These are phyloP conservation scores for Amyelois transitella DNA, from an alignment of 1,140 invertebrate species.

Conservation along the genomic window DNA sequence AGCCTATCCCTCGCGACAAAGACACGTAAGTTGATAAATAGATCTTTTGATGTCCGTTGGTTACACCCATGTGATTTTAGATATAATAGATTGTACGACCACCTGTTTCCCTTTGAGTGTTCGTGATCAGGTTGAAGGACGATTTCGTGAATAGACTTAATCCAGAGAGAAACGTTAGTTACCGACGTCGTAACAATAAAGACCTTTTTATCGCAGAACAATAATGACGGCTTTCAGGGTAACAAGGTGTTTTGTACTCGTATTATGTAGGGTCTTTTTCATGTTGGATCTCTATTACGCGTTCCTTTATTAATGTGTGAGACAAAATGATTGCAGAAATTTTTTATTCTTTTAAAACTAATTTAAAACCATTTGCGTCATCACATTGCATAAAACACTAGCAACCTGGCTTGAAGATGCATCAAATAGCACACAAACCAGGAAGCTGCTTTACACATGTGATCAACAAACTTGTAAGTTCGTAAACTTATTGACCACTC, in stretches of 20 bases:
- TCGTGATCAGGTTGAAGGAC: not conserved
- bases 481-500: too few relatives aligned
- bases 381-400: too few relatives aligned
- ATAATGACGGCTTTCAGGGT: not conserved
- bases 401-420: too few relatives aligned
- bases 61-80: not conserved
- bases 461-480: too few relatives aligned
- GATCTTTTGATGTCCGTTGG: constrained; percentile 9
- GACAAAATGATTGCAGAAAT: too few relatives aligned
- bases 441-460: too few relatives aligned
- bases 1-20: constrained; percentile 78
- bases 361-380: too few relatives aligned
- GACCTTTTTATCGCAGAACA: not conserved
- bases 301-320: too few relatives aligned
- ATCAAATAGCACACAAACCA: too few relatives aligned
- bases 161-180: not conserved
- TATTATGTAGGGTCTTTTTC: too few relatives aligned
- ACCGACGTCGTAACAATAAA: not conserved
- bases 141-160: not conserved
- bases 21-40: constrained; percentile 61
- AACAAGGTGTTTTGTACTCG: not conserved
- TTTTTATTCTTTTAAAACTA: too few relatives aligned
- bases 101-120: not conserved
- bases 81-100: not conserved
- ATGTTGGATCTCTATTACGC: too few relatives aligned